Base-by-base conservation (phyloP, 2,888 invertebrate species). In the Drosophila testacea region DNA sequence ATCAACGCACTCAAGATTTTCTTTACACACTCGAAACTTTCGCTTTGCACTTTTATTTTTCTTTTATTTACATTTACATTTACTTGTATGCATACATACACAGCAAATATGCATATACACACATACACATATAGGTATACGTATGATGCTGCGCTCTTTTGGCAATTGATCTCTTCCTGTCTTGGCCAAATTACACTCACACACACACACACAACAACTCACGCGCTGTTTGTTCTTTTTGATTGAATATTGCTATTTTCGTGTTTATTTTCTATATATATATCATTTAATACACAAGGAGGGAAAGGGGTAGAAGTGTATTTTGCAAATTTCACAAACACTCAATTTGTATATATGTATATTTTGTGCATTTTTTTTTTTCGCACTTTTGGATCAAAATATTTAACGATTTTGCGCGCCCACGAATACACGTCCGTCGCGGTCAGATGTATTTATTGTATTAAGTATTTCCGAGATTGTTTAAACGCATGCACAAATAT, bases 31-130 rank as follows among this genome's bases (percentile, higher is more conserved):
- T 67, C 67, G 61, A 84, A 85, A 83, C 83, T 83, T 83, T 83
- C 83, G 86, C 83, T 86, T 83, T 83, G 74, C 83, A 83, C 73
- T 83, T 86, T 86, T 86, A 77, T 69, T 83, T 69, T 73, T 62
- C 32, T 59, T 74, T 74, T 52, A 41, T 54, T 54, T 41, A 16
- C 39, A 78, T 69, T 78, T 70, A 69, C 62, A 69, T 70, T 74
- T 54, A 61, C 69, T 63, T 44, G 32, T 47, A 36, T 54, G 22
- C 22, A 50, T 36, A 9, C 27, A 28, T 50, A 38, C 10, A 47
- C 22, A 22, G 22, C 22, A 22, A 22, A 22, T 28, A 52, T 32
- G 30, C 13, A 27, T 9, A 32, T 4, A 11, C 66, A 61, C 11
- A 55, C 38, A 42, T 9, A 50, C n/a, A 56, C 28, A 59, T 10